Base-by-base conservation (phyloP, 2,113 vertebrate genomes). In the Cettia cetti region DNA sequence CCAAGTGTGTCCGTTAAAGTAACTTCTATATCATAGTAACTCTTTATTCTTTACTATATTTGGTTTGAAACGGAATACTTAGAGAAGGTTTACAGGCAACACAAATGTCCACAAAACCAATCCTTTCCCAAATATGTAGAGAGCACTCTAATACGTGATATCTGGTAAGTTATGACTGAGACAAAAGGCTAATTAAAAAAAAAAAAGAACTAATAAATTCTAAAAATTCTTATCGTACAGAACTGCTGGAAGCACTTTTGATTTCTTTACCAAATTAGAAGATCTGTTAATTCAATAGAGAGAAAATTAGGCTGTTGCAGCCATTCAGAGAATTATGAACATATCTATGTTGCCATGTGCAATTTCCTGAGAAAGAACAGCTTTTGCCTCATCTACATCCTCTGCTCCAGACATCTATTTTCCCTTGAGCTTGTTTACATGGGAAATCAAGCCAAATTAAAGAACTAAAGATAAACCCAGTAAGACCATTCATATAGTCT, bases 341-440 rank as follows among this genome's bases (percentile, higher is more conserved):
- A 30, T 40, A 78, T 59, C 71, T 91, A 61, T 49, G 64, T 71
- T 96, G 69, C 80, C 86, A 76, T 84, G 76, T 93, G 74, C 88
- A 77, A 94, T 79, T 95, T 96, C 80, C 86, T 96, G 92, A 91
- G 74, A 94, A 93, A 86, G 69, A 94, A 86, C 10, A 3, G 80
- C 77, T 83, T 94, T 83, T 89, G 80, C 92, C 76, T 91, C 93
- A 89, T 93, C 74, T 82, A 91, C 88, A 92, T 93, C 80, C 90
- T 96, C 88, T 94, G 49, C 85, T 95, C 93, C 88, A 93, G 94
- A 93, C 80, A 82, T 61, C 44, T 82, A 69, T 89, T 95, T 92
- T 96, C 72, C 74, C 83, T 78, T 47, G 26, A 81, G 64, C 45
- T 83, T 96, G 69, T 90, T 89, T 93, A 89, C 45, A 28, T 57